These are phyloP conservation scores for Siphlonurus alternatus DNA, from an alignment of 2,888 invertebrate genomes.

Conservation along the genomic window DNA sequence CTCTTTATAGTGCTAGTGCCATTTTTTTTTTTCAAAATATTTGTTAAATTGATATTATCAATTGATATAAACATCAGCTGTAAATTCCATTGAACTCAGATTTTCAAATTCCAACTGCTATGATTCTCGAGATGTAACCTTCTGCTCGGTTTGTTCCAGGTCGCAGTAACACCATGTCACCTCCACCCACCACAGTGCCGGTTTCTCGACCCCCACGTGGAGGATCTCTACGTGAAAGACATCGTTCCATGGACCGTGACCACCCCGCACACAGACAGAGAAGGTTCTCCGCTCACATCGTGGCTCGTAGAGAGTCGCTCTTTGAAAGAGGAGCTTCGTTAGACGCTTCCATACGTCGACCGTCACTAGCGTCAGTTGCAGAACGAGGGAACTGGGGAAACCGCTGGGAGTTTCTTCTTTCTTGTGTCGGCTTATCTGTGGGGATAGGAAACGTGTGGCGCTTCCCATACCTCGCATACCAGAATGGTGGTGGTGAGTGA, in stretches of 20 bases:
- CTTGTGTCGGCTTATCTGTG: constrained; percentile 69
- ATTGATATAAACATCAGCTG: too few species aligned
- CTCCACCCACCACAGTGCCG: not conserved
- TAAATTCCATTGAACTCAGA: too few species aligned
- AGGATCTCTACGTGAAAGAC: constrained; percentile 17
- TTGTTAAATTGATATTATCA: too few species aligned
- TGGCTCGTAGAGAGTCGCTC: constrained; percentile 19
- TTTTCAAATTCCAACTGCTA: too few species aligned
- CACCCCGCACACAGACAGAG: constrained; percentile 12
- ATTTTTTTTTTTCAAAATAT: too few species aligned
- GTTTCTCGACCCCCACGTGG: constrained; percentile 11
- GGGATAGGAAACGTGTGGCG: constrained; percentile 77
- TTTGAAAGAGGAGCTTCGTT: constrained; percentile 16
- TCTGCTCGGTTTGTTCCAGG: not conserved
- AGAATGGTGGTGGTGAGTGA: constrained; percentile 63
- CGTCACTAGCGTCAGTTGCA: constrained; percentile 20
- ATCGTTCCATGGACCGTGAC: constrained; percentile 13
- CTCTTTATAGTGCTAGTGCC: too few species aligned
- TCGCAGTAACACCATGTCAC: constrained; percentile 1
- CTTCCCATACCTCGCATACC: constrained; percentile 72
- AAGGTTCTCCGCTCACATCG: constrained; percentile 20
- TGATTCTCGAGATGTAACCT: too few species aligned
- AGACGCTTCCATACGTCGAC: constrained; percentile 20
- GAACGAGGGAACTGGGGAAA: constrained; percentile 27
- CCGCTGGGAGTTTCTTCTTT: constrained; percentile 51